phyloP scores from a whole-genome alignment of 2,797 vertebrate genomes.

The Rhadinocentrus ornatus region DNA sequence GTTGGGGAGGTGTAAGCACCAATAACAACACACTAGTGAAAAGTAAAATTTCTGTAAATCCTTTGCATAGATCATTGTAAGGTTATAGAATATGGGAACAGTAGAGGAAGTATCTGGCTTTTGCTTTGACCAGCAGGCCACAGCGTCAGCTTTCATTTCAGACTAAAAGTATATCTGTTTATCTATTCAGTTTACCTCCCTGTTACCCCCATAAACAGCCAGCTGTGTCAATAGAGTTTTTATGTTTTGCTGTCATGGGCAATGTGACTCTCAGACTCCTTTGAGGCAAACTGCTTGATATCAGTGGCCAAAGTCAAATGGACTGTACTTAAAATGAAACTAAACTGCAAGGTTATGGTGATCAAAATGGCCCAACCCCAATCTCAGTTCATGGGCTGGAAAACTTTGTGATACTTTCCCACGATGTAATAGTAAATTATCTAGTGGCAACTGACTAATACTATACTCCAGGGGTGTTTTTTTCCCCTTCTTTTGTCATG shows the following conservation, averaged over 20 bases:
- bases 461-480: not conserved
- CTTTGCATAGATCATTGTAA: slow-evolving; percentile 36
- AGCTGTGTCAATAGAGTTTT: slow-evolving; percentile 67
- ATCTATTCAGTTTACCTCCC: slow-evolving; percentile 49
- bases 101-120: slow-evolving; percentile 60
- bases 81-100: slow-evolving; percentile 61
- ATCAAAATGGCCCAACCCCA: not conserved
- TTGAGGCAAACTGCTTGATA: slow-evolving; percentile 1
- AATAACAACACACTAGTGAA: slow-evolving; percentile 36
- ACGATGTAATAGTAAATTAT: not conserved
- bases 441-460: not conserved
- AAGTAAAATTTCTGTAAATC: slow-evolving; percentile 54
- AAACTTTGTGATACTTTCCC: not conserved
- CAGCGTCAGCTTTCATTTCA: slow-evolving; percentile 33
- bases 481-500: not conserved
- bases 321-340: not conserved
- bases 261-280: slow-evolving; percentile 27
- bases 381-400: not conserved
- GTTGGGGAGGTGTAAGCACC: slow-evolving; percentile 30
- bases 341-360: not conserved
- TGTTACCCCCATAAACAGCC: slow-evolving; percentile 65
- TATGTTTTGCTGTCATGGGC: slow-evolving; percentile 25
- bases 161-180: slow-evolving; percentile 39
- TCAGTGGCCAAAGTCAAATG: slow-evolving; percentile 8
- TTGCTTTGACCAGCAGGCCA: slow-evolving; percentile 63